Base-by-base conservation (phyloP, 2,888 invertebrate genomes). In the Sesamia inferens region DNA sequence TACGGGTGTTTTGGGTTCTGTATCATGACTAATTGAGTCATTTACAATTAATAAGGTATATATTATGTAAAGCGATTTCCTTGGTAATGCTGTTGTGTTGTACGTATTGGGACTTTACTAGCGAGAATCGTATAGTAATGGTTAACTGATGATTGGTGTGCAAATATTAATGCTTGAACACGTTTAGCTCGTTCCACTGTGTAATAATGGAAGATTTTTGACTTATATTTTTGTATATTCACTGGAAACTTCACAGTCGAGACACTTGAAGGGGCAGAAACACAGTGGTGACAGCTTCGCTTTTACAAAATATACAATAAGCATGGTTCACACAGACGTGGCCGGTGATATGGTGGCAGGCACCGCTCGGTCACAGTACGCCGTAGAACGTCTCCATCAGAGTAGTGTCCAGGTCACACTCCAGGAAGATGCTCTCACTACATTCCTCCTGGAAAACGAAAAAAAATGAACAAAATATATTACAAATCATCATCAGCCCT, bases 371-470 rank as follows among this genome's bases (percentile, higher is more conserved):
- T 95, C 93, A 96, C 93, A 95, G 94, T 85, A 93, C 95, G 86
- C 95, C 92, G 90, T 96, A 96, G 88, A 96, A 93, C 70, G 95
- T 93, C 83, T 96, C 96, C 95, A 96, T 95, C 84, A 96, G 88
- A 87, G 91, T 94, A 62, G 95, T 88, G 85, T 95, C 96, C 90
- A 96, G 91, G 86, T 95, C 95, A 85, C 94, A 95, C 91, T 95
- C 96, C 88, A 96, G 87, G 88, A 95, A 96, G 87, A 96, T 94
- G 92, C 91, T 94, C 86, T 96, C 96, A 88, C 90, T 93, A 90
- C 94, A 94, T 88, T 95, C 95, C 87, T 95, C 95, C 96, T 96
- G 92, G 72, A 94, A 94, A 54, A 44, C 0, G 16, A 13, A 42
- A 47, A 64, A 31, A 44, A 7, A 24, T 59, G 8, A 42, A 58